phyloP scores from a whole-genome alignment of 2,797 vertebrate genomes.

The Perdix hodgsoniae region DNA sequence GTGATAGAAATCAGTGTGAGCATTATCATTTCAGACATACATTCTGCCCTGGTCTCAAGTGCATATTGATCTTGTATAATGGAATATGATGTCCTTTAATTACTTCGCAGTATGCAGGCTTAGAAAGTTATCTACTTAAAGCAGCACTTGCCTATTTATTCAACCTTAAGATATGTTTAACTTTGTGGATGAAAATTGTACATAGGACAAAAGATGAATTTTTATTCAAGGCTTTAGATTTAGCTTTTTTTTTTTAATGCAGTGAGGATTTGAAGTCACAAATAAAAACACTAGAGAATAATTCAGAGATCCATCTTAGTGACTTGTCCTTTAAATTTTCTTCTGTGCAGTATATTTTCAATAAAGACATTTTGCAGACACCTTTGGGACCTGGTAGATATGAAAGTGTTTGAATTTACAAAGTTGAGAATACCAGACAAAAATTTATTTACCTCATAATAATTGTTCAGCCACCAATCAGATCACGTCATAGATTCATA shows the following conservation, averaged over 20 bases:
- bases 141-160: not conserved
- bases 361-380: not conserved
- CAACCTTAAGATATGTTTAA: not conserved
- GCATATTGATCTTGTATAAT: conserved; percentile 52
- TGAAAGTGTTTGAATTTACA: not conserved
- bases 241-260: not conserved
- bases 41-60: conserved; percentile 22
- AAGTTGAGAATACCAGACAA: not conserved
- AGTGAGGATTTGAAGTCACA: not conserved
- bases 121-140: conserved; percentile 38
- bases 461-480: not conserved
- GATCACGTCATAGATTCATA: not conserved
- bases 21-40: conserved; percentile 37
- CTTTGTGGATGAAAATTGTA: not conserved
- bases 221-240: not conserved
- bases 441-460: not conserved
- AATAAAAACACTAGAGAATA: not conserved
- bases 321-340: not conserved
- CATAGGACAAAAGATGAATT: not conserved
- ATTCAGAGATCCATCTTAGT: not conserved
- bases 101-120: conserved; percentile 31
- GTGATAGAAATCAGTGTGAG: conserved; percentile 54
- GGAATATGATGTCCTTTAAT: conserved; percentile 50
- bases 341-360: not conserved
- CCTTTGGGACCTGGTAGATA: not conserved